Evolutionary conservation across 64 coral and sea anemone genomes (phyloP).

Genomic region (Stichodactyla helianthus): DNA sequence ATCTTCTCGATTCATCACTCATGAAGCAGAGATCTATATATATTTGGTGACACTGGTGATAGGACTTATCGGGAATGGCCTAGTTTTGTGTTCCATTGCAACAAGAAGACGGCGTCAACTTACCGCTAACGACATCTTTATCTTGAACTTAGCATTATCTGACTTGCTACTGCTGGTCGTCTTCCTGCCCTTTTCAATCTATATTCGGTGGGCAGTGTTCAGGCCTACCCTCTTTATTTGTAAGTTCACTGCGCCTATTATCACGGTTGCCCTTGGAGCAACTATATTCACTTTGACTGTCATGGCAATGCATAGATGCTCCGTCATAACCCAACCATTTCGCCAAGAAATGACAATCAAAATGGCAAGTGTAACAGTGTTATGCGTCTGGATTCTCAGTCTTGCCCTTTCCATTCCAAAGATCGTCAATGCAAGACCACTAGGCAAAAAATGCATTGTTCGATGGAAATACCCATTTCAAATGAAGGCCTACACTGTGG

Average conservation of each 20-base stretch:
- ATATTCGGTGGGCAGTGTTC: conserved; percentile 21
- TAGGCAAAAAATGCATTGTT: background rate
- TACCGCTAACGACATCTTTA: conserved; percentile 43
- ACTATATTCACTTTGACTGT: conserved; percentile 42
- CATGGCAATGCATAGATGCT: conserved; percentile 50
- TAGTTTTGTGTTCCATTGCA: conserved; percentile 37
- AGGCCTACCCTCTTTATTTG: conserved; percentile 25
- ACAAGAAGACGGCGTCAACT: conserved; percentile 22
- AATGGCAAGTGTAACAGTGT: conserved; percentile 14
- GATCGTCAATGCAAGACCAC: background rate
- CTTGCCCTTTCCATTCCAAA: conserved; percentile 40
- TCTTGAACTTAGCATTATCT: conserved; percentile 45
- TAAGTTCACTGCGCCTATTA: conserved; percentile 32
- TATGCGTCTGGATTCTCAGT: conserved; percentile 31
- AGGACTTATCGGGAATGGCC: conserved; percentile 39
- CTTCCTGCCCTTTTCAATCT: conserved; percentile 28
- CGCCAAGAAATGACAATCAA: conserved; percentile 20
- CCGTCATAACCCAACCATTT: conserved; percentile 48
- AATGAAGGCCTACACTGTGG: conserved; percentile 27
- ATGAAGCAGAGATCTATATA: background rate
- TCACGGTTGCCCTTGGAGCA: conserved; percentile 44
- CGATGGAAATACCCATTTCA: background rate
- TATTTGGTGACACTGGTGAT: conserved; percentile 33
- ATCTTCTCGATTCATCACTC: background rate
- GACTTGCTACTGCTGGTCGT: conserved; percentile 42